These are phyloP conservation scores for Polia nebulosa DNA, from an alignment of 2,888 invertebrate species.

Conservation along the genomic window DNA sequence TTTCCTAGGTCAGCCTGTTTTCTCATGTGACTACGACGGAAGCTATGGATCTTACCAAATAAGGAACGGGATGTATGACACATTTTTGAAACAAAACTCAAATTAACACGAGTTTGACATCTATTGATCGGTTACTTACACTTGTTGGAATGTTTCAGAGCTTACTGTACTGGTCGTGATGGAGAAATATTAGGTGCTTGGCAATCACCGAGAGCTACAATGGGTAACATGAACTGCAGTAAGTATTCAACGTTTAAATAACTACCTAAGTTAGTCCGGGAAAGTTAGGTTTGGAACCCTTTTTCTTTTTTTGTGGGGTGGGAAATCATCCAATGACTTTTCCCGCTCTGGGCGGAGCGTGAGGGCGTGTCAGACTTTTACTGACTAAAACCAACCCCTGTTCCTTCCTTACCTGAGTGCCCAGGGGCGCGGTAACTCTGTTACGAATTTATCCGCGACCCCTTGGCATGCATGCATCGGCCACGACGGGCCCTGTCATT, in stretches of 20 bases:
- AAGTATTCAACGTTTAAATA: slow-evolving; percentile 76
- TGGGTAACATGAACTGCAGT: slow-evolving; percentile 91
- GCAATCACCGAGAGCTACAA: slow-evolving; percentile 81
- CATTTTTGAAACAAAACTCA: slow-evolving; percentile 9
- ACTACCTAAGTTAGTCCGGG: neutral
- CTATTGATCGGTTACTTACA: neutral
- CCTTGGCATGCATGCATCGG: too few species aligned
- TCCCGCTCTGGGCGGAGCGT: too few species aligned
- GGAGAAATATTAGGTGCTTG: slow-evolving; percentile 90
- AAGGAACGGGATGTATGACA: slow-evolving; percentile 89
- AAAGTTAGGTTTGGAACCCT: too few species aligned
- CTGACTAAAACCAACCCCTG: too few species aligned
- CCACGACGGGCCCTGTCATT: too few species aligned
- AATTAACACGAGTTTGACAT: neutral
- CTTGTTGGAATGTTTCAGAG: slow-evolving; percentile 80
- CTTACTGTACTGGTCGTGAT: slow-evolving; percentile 92
- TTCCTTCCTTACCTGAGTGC: too few species aligned
- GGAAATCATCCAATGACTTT: too few species aligned
- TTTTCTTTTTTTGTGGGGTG: too few species aligned
- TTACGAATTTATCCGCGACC: too few species aligned
- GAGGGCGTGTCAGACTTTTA: too few species aligned
- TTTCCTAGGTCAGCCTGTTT: slow-evolving; percentile 87
- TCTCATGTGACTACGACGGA: slow-evolving; percentile 93
- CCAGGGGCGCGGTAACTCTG: too few species aligned
- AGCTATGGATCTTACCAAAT: slow-evolving; percentile 91